Evolutionary conservation across 2,113 vertebrate genomes (phyloP).

Genomic region (Balaeniceps rex): DNA sequence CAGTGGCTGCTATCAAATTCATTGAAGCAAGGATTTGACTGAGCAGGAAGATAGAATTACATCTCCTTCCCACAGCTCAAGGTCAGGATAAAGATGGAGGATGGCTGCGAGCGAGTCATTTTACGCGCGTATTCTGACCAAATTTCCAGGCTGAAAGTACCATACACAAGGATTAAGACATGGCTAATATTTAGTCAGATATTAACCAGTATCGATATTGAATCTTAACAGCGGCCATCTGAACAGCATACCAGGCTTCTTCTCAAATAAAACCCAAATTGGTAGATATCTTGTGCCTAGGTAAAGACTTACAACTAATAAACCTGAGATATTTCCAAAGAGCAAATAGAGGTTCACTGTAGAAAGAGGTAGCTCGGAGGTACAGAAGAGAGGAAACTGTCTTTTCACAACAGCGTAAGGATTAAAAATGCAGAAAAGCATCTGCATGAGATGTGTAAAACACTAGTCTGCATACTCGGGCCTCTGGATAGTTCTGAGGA

Average conservation of each 20-base stretch:
- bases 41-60: constrained; percentile 54
- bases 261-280: background rate
- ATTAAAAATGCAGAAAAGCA: background rate
- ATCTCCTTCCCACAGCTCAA: constrained; percentile 46
- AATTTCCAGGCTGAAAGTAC: background rate
- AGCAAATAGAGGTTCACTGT: background rate
- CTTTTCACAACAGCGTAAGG: background rate
- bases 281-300: background rate
- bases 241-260: background rate
- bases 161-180: background rate
- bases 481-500: background rate
- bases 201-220: background rate
- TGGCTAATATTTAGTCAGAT: background rate
- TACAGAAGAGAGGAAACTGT: background rate
- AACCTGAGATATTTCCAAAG: background rate
- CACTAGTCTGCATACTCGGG: background rate
- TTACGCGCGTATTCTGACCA: background rate
- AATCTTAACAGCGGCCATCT: background rate
- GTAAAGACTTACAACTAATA: background rate
- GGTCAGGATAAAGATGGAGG: constrained; percentile 49
- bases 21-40: constrained; percentile 63
- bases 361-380: background rate
- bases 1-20: constrained; percentile 56
- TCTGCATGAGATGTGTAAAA: background rate
- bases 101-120: background rate